A percentile compares a stretch with the other conserved stretches of the same genome.
These are phyloP conservation scores for Okapia johnstoni DNA, from an alignment of 2,113 vertebrate genomes.

Conservation along the genomic window DNA sequence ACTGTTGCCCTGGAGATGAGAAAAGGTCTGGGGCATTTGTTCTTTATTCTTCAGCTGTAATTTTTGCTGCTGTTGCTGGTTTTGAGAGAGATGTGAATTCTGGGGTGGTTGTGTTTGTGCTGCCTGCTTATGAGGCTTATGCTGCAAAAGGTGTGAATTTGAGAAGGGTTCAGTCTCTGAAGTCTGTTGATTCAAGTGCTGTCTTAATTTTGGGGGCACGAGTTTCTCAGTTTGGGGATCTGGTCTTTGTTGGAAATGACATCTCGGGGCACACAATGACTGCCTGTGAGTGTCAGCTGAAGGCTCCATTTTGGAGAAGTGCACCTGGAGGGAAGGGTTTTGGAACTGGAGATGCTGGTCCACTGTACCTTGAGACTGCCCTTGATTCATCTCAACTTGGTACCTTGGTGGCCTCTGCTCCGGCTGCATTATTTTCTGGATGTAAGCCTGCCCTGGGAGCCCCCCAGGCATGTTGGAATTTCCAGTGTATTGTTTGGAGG, in stretches of 20 bases:
- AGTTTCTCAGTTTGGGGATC: conserved; percentile 75
- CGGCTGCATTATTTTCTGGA: conserved; percentile 77
- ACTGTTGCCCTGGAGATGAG: conserved; percentile 55
- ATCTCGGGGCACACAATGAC: conserved; percentile 74
- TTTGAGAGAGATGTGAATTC: conserved; percentile 73
- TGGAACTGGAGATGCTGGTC: conserved; percentile 83
- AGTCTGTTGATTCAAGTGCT: conserved; percentile 83
- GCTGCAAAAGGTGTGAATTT: conserved; percentile 80
- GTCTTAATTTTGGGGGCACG: conserved; percentile 77
- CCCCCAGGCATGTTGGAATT: conserved; percentile 76
- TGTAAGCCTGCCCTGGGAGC: conserved; percentile 73
- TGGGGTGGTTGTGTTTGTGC: conserved; percentile 79
- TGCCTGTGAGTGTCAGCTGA: conserved; percentile 75
- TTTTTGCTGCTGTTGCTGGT: conserved; percentile 72
- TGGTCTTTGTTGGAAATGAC: conserved; percentile 72
- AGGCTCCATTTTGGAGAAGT: conserved; percentile 63
- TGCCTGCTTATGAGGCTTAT: conserved; percentile 81
- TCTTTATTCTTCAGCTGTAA: conserved; percentile 75
- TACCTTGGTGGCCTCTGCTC: conserved; percentile 71
- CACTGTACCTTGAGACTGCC: conserved; percentile 76
- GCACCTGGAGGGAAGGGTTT: conserved; percentile 69
- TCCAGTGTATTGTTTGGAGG: conserved; percentile 82
- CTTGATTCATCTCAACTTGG: conserved; percentile 68
- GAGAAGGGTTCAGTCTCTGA: conserved; percentile 82
- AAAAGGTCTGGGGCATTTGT: conserved; percentile 45